Conservation (phyloP, 2,888 invertebrate species). For the Formica aserva region DNA sequence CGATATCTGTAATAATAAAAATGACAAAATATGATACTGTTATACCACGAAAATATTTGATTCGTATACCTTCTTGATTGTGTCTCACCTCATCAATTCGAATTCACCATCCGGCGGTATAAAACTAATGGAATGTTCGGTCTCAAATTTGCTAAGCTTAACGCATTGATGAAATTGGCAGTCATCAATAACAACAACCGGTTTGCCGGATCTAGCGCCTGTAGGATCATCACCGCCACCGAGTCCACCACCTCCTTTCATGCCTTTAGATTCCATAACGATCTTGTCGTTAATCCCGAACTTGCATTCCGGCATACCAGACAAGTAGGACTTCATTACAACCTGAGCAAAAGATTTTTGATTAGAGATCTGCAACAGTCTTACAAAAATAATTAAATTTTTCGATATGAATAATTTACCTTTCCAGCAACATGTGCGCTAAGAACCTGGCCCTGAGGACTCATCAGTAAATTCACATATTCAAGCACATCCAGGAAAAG, state of each 20-base stretch:
- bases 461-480: conserved; percentile 99
- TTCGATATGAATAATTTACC: conserved; percentile 73
- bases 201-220: conserved; percentile 96
- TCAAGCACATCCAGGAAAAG: conserved; percentile 99
- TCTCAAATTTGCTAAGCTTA: conserved; percentile 99
- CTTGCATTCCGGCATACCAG: conserved; percentile 99
- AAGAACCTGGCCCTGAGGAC: conserved; percentile 99
- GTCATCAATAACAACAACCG: conserved; percentile 99
- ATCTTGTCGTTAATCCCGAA: conserved; percentile 99
- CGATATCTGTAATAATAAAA: conserved; percentile 90
- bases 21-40: not conserved
- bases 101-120: conserved; percentile 99
- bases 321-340: conserved; percentile 99
- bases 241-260: conserved; percentile 88
- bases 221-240: conserved; percentile 89
- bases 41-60: not conserved
- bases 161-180: conserved; percentile 99
- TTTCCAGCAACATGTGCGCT: conserved; percentile 99
- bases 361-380: not conserved
- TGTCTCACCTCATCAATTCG: conserved; percentile 96
- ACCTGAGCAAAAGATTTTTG: conserved; percentile 86
- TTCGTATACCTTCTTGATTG: not conserved
- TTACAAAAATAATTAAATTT: not conserved
- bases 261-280: conserved; percentile 98
- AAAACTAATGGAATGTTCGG: conserved; percentile 99